Conservation (phyloP, 2,888 invertebrate genomes). For the Monopis laevigella region DNA sequence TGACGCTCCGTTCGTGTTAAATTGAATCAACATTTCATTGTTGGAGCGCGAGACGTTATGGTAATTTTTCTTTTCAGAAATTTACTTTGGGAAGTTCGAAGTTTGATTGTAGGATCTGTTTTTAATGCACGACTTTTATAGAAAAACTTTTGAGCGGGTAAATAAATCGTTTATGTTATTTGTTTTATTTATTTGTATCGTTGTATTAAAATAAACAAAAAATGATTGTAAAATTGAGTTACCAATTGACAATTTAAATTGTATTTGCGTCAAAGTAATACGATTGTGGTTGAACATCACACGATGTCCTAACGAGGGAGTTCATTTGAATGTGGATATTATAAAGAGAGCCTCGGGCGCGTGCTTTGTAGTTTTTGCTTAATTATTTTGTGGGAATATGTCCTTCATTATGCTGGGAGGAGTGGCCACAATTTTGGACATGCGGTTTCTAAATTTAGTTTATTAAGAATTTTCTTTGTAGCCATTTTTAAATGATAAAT, state of each 20-base stretch:
- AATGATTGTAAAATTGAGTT: neutral
- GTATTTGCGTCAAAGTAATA: constrained; percentile 3
- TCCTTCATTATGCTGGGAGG: constrained; percentile 39
- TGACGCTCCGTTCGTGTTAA: constrained; percentile 48
- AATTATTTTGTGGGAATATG: constrained; percentile 39
- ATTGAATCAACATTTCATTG: constrained; percentile 43
- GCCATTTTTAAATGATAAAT: no score
- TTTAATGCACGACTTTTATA: constrained; percentile 7
- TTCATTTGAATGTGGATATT: constrained; percentile 57
- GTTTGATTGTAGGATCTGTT: constrained; percentile 27
- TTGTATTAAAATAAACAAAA: no score
- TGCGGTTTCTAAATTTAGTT: constrained; percentile 14
- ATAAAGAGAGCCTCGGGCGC: constrained; percentile 36
- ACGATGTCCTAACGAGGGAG: constrained; percentile 31
- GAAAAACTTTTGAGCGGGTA: neutral
- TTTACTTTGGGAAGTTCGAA: constrained; percentile 25
- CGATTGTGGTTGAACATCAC: constrained; percentile 36
- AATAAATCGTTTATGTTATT: neutral
- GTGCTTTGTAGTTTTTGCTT: constrained; percentile 56
- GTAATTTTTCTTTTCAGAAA: constrained; percentile 31
- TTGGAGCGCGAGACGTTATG: constrained; percentile 33
- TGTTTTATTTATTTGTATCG: neutral
- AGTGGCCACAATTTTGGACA: constrained; percentile 29
- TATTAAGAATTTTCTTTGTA: constrained; percentile 7
- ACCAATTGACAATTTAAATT: no score